These are phyloP conservation scores for Thaleichthys pacificus DNA, from an alignment of 2,797 vertebrate species.

Conservation along the genomic window DNA sequence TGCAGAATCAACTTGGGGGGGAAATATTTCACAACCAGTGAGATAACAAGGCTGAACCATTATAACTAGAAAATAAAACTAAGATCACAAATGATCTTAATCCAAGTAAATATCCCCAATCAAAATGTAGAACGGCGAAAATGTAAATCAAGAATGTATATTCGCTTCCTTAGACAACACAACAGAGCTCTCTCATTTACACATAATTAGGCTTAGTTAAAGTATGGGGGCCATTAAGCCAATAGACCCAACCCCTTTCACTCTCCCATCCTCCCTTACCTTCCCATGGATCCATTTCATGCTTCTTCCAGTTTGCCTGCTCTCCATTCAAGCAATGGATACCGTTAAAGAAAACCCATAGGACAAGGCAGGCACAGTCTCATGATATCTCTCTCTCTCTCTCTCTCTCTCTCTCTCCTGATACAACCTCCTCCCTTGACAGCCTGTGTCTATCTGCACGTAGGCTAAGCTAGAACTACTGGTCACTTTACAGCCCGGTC, in stretches of 20 bases:
- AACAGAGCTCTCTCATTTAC: not conserved
- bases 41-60: too few relatives aligned
- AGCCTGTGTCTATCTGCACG: constrained; percentile 77
- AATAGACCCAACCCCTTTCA: constrained; percentile 15
- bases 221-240: constrained; percentile 14
- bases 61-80: not conserved
- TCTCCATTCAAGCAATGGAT: constrained; percentile 80
- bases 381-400: constrained; percentile 67
- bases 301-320: constrained; percentile 78
- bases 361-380: constrained; percentile 64
- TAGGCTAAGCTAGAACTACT: constrained; percentile 72
- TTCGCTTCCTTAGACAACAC: not conserved
- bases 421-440: constrained; percentile 60
- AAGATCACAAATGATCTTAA: not conserved
- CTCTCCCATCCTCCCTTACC: constrained; percentile 70
- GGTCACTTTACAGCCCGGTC: constrained; percentile 91
- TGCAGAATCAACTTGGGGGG: too few relatives aligned
- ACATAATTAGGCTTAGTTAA: constrained; percentile 5
- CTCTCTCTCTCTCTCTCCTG: constrained; percentile 37
- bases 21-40: too few relatives aligned
- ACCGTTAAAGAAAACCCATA: constrained; percentile 59
- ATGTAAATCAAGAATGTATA: not conserved
- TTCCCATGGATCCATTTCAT: constrained; percentile 96
- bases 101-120: not conserved
- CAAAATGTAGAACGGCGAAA: not conserved